Conservation (phyloP, 2,113 vertebrate genomes). For the Casuarius casuarius region DNA sequence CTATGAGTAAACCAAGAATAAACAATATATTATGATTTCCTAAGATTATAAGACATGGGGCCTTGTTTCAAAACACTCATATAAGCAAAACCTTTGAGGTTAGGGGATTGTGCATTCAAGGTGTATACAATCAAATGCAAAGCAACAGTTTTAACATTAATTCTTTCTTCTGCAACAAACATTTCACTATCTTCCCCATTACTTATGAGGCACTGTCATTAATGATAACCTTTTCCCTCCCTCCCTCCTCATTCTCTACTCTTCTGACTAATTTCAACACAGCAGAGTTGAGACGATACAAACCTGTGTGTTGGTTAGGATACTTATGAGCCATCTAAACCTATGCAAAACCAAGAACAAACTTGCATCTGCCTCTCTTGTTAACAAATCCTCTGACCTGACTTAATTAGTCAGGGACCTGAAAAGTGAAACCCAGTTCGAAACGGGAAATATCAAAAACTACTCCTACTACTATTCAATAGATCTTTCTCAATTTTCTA, state of each 20-base stretch:
- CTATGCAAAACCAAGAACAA: background rate
- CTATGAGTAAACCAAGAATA: background rate
- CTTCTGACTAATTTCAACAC: background rate
- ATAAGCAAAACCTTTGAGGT: background rate
- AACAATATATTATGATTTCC: background rate
- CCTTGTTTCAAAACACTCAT: background rate
- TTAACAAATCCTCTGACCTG: conserved; percentile 10
- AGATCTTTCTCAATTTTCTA: background rate
- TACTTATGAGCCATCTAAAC: background rate
- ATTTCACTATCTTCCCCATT: background rate
- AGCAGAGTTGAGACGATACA: background rate
- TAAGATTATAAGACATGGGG: background rate
- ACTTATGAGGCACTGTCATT: background rate
- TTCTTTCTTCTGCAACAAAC: background rate
- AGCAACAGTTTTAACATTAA: background rate
- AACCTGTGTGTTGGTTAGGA: background rate
- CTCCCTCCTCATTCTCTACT: background rate
- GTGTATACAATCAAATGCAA: background rate
- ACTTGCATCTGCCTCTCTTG: background rate
- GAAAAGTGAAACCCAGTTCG: background rate
- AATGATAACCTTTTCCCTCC: background rate
- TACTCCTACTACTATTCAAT: background rate
- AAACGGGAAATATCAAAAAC: conserved; percentile 1
- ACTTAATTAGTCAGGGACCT: conserved; percentile 13
- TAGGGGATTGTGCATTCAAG: background rate